Conservation (phyloP, 92 coral and sea anemone species). For the Paramuricea clavata region DNA sequence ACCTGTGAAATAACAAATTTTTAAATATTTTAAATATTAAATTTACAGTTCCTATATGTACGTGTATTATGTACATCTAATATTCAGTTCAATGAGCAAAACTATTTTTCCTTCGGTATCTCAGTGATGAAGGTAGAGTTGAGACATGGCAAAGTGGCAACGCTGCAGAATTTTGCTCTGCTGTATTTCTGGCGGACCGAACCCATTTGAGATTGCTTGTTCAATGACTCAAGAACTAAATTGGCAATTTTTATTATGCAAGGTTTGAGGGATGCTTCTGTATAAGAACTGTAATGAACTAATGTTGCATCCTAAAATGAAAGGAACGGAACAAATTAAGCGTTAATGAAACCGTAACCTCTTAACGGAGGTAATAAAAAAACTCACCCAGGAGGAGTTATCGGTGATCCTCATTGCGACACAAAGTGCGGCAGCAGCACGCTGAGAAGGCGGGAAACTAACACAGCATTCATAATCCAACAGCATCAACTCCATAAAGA, state of each 20-base stretch:
- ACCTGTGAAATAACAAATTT: too few species aligned
- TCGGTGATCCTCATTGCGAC: slow-evolving; percentile 74
- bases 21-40: too few species aligned
- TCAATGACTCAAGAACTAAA: slow-evolving; percentile 54
- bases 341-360: too few species aligned
- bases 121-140: slow-evolving; percentile 46
- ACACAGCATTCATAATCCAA: slow-evolving; percentile 78
- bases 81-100: too few species aligned
- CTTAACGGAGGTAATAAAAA: too few species aligned
- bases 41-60: too few species aligned
- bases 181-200: slow-evolving; percentile 85
- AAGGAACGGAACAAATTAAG: neutral
- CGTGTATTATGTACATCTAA: too few species aligned
- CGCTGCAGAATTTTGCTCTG: slow-evolving; percentile 75
- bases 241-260: slow-evolving; percentile 80
- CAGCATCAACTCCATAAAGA: slow-evolving; percentile 87
- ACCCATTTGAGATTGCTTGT: slow-evolving; percentile 48
- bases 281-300: slow-evolving; percentile 84
- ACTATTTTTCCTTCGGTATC: slow-evolving; percentile 15
- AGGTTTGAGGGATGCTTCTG: slow-evolving; percentile 70
- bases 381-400: slow-evolving; percentile 78
- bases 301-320: slow-evolving; percentile 41
- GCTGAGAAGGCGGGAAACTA: slow-evolving; percentile 83
- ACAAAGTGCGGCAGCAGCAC: slow-evolving; percentile 95
- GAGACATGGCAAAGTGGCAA: slow-evolving; percentile 69